Percentiles rank a stretch among this genome's conserved stretches.
phyloP scores from a whole-genome alignment of 64 coral and sea anemone genomes.

The Astreopora myriophthalma region DNA sequence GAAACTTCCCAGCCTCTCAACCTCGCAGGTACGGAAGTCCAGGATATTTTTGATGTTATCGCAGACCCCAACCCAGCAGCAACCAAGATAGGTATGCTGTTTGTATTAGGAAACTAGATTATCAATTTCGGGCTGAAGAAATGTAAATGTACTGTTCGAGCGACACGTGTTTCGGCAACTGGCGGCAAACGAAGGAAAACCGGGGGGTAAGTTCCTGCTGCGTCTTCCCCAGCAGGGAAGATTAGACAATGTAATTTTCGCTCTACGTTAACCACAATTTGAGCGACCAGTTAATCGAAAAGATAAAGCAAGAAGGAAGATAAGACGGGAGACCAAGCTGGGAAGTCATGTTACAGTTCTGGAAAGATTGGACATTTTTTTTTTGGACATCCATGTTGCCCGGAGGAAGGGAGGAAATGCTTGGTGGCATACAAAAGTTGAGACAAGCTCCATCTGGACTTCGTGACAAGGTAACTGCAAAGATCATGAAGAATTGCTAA shows the following conservation, averaged over 20 bases:
- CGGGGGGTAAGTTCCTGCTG: not conserved
- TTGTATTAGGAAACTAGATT: not conserved
- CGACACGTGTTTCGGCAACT: not conserved
- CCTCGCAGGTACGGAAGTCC: conserved; percentile 4
- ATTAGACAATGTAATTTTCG: conserved; percentile 12
- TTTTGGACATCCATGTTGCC: not conserved
- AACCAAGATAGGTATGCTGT: not conserved
- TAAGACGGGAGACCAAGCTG: not conserved
- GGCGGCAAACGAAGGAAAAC: not conserved
- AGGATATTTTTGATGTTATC: conserved; percentile 22
- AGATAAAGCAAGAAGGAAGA: not conserved
- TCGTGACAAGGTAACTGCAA: not conserved
- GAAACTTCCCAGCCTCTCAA: not conserved
- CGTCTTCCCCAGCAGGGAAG: not conserved
- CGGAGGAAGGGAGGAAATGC: not conserved
- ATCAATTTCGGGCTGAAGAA: not conserved
- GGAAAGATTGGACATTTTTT: not conserved
- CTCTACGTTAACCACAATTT: not conserved
- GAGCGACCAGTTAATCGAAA: no score
- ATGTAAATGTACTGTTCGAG: conserved; percentile 23
- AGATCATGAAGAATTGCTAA: not conserved
- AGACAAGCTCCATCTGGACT: not conserved
- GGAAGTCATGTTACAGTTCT: not conserved
- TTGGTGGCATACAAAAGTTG: not conserved
- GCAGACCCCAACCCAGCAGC: not conserved